Base-by-base conservation (phyloP, 2,888 invertebrate species). In the Dyspetes luteomarginatus region DNA sequence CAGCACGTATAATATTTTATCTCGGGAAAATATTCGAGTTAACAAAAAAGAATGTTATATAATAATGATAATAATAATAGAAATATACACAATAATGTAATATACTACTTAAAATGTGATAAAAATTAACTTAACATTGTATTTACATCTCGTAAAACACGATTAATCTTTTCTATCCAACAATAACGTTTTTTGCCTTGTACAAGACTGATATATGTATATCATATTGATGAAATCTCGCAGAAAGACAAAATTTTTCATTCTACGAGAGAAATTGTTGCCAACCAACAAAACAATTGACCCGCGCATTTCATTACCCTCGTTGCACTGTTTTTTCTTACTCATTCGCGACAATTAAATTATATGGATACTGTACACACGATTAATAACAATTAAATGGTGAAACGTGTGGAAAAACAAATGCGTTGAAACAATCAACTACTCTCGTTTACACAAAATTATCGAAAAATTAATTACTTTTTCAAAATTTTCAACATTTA, bases 141-240 rank as follows among this genome's bases (percentile, higher is more conserved):
- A 80, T 80, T 76, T 76, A 80, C 80, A 75, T 80, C 50, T 72
- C 80, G 45, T 60, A 71, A 36, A 36, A 75, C 52, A 75, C 58
- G 75, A 80, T 65, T 60, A 45, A 71, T 43, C 28, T 75, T 71
- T 80, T 65, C n/a, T n/a, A 43, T 55, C 64, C 22, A 75, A 75
- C 52, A 56, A 26, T 43, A 62, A 50, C 48, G 62, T 41, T 30
- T 55, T 55, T 60, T 19, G 15, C 5, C 36, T n/a, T n/a, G 19
- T 55, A 45, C 24, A 36, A 26, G 36, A n/a, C 22, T 60, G 3
- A 48, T 48, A 48, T 56, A 28, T 74, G 28, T 26, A 65, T 28
- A 45, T 55, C 22, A 56, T 41, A 22, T 12, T 55, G n/a, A 65
- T 17, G 22, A 7, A 12, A 65, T 69, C 24, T 28, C 52, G 41